Percentiles rank a stretch among this genome's conserved stretches.
These are phyloP conservation scores for Drosophila infuscata DNA, from an alignment of 2,888 invertebrate species.

Conservation along the genomic window DNA sequence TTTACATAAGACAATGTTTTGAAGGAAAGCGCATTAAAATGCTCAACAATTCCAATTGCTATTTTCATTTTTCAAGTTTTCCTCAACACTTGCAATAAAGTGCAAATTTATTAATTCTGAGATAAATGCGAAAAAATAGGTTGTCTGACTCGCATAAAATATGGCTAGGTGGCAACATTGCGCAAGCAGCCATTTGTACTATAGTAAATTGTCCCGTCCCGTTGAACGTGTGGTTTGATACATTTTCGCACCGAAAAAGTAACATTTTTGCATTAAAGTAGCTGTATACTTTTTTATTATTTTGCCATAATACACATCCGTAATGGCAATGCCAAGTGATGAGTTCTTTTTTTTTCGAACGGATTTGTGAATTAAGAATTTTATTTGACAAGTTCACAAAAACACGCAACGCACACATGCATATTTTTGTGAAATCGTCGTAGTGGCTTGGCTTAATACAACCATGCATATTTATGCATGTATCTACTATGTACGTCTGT, in stretches of 20 bases:
- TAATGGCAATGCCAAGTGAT: neutral
- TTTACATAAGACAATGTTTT: slow-evolving; percentile 52
- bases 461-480: slow-evolving; percentile 30
- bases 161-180: slow-evolving; percentile 60
- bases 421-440: slow-evolving; percentile 55
- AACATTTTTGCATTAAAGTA: slow-evolving; percentile 19
- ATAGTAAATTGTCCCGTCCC: slow-evolving; percentile 61
- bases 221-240: slow-evolving; percentile 53
- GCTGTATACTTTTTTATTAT: neutral
- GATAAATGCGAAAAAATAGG: neutral
- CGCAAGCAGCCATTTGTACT: slow-evolving; percentile 55
- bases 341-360: neutral
- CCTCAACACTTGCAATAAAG: neutral
- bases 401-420: slow-evolving; percentile 17
- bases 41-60: neutral
- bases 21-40: neutral
- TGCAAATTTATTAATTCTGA: neutral
- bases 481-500: slow-evolving; percentile 22
- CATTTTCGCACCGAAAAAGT: slow-evolving; percentile 46
- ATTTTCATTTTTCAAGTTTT: neutral
- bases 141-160: neutral
- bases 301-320: neutral
- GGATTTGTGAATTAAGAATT: slow-evolving; percentile 13
- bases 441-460: slow-evolving; percentile 61
- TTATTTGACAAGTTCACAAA: slow-evolving; percentile 19